Base-by-base conservation (phyloP, 1,140 invertebrate species). In the Trachelipus rathkii region DNA sequence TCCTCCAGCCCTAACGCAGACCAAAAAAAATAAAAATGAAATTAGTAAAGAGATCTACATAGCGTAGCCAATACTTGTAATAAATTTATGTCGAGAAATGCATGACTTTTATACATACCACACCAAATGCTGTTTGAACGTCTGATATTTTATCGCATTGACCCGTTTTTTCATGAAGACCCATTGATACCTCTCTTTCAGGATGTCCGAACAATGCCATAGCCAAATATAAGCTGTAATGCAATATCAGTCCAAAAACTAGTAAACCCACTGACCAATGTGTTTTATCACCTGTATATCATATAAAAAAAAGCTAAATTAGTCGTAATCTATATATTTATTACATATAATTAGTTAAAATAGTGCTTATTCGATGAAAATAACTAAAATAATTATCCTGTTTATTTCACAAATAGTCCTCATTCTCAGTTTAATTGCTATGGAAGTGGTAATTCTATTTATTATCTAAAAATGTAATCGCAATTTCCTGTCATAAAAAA, bases 141-240 rank as follows among this genome's bases (percentile, higher is more conserved):
- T 87, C 84, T 4, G 87, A 81, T 23, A 86, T 86, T 80, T 89
- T 87, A 79, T 91, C 85, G 84, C 92, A 94, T 1, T 90, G 87
- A 21, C 93, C 92, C 70, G 92, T 88, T 11, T 89, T 89, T 85
- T 94, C 90, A 83, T 92, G 92, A 6, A 91, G 83, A 8, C 93
- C 93, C 10, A 88, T 86, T 0, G 91, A 89, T 72, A 90, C 83
- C 82, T 92, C 90, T 66, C 88, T 85, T 82, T 91, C 89, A 5
- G 92, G 91, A 82, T 90, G 85, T 44, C 89, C 88, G 81, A 89
- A 89, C 6, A 92, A 66, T 44, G 85, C 86, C 72, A 88, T 84
- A 44, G 85, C 82, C 72, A 88, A 78, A 79, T 87, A 89, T 66
- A 87, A 84, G 0, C 84, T 80, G 79, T 87, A 89, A 78, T 89